Conservation (phyloP, 2,113 vertebrate genomes). For the Burhinus oedicnemus region DNA sequence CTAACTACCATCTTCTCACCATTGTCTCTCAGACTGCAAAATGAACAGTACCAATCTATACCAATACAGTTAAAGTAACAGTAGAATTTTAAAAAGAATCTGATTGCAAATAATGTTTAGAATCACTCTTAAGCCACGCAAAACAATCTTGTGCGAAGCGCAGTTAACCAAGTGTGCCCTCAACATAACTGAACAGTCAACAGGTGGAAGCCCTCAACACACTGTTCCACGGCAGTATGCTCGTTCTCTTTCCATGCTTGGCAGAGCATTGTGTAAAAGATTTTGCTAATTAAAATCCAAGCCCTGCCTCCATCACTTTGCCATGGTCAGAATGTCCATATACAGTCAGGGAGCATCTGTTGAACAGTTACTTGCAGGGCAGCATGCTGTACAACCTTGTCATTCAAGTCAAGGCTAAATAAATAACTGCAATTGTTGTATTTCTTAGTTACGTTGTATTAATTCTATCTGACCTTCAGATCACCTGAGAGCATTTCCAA, state of each 20-base stretch:
- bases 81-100: neutral
- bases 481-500: neutral
- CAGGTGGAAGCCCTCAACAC: neutral
- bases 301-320: neutral
- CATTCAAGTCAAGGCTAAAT: neutral
- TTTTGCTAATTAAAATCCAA: neutral
- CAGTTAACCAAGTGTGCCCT: neutral
- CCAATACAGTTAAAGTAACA: neutral
- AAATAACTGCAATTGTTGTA: neutral
- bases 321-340: neutral
- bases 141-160: neutral
- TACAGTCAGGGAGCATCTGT: neutral
- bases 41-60: neutral
- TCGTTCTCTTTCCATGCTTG: neutral
- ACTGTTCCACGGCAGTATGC: neutral
- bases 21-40: neutral
- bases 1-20: neutral
- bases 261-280: neutral
- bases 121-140: neutral
- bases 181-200: neutral
- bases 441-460: neutral
- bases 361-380: neutral
- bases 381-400: neutral
- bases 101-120: neutral
- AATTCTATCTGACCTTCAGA: neutral